Conservation (phyloP, 2,797 vertebrate genomes). For the Aulostomus chinensis region DNA sequence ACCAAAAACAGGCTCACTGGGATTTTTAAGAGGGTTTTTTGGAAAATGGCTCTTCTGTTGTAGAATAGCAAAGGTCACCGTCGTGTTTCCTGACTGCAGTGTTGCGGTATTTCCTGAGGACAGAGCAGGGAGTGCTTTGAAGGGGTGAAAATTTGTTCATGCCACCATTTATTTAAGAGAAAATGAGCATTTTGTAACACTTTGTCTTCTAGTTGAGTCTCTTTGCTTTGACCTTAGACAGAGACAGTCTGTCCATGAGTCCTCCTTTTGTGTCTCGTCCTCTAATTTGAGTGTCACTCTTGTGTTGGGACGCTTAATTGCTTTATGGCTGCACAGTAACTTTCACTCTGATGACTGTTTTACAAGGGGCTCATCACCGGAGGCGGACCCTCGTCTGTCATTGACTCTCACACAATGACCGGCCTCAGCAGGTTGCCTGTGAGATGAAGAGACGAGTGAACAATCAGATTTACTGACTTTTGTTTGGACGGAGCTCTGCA, state of each 20-base stretch:
- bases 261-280: conserved; percentile 3
- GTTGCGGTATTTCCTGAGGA: no score
- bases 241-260: conserved; percentile 2
- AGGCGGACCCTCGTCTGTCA: conserved; percentile 16
- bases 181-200: background rate
- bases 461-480: background rate
- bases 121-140: no score
- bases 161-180: background rate
- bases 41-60: no score
- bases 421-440: conserved; percentile 11
- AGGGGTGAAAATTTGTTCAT: no score
- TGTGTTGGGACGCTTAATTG: conserved; percentile 15
- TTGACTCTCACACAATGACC: background rate
- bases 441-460: background rate
- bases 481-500: no score
- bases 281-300: conserved; percentile 4
- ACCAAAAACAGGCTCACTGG: no score
- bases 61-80: no score
- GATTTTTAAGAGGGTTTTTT: no score
- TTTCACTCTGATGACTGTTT: conserved; percentile 31
- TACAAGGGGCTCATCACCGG: conserved; percentile 3
- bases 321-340: conserved; percentile 27
- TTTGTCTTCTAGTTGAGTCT: background rate
- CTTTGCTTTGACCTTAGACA: conserved; percentile 8
- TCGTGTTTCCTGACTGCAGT: no score